Evolutionary conservation across 1,140 invertebrate genomes (phyloP), one percentile per base, ranked within the genome.

Genomic region (Sycophila sp.): DNA sequence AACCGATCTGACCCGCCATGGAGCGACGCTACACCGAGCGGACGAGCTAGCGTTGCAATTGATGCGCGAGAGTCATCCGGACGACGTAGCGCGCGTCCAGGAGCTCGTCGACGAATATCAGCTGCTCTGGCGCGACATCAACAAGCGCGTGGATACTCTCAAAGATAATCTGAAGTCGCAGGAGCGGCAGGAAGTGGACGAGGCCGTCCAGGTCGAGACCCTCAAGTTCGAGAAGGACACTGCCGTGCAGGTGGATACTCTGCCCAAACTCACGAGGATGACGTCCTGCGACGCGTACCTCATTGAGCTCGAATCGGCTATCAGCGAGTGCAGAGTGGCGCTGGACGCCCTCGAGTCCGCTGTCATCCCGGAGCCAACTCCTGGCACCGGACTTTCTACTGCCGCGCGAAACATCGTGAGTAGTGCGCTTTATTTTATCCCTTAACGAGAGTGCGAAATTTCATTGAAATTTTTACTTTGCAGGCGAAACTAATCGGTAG

Each of bases 261-360:
- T 93, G 19, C 89, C 90, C 0, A 85, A 88, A 28, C 83, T 91
- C 64, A 87, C 88, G 6, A 90, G 87, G 26, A 88, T 95, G 56
- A 93, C 93, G 22, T 91, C 93, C 1, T 92, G 92, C 79, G 93
- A 94, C 79, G 93, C 93, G 1, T 95, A 94, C 76, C 81, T 91
- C 26, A 90, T 89, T 68, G 93, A 95, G 80, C 79, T 95, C 11
- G 85, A 89, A 17, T 88, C 89, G 13, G 93, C 92, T 0, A 87
- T 94, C 0, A 83, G 81, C 3, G 91, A 93, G 75, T 91, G 89
- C 76, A 83, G 82, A 42, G 80, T 79, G 8, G 88, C 89, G 65
- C 73, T 93, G 22, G 85, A 89, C 17, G 80, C 86, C 2, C 77
- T 92, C 17, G 87, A 91, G 77, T 81, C 78, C 13, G 84, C 87